Evolutionary conservation across 2,888 invertebrate genomes (phyloP).

Genomic region (Kryphioiulus occultus): DNA sequence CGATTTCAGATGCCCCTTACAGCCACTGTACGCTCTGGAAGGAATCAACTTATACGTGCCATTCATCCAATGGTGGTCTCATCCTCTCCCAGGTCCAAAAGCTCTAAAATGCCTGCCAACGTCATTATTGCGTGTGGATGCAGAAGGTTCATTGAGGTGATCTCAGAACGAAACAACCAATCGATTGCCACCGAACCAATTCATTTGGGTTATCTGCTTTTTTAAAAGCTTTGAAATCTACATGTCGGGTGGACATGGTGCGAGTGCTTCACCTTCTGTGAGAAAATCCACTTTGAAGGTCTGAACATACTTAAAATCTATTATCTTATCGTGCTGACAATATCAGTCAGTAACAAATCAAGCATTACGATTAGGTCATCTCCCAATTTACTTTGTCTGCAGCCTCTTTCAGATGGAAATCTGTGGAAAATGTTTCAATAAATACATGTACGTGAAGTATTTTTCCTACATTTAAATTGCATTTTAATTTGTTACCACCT

Average conservation of each 20-base stretch:
- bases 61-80: neutral
- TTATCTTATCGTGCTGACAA: too few relatives aligned
- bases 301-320: too few relatives aligned
- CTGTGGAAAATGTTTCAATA: neutral
- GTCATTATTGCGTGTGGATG: conserved; percentile 1
- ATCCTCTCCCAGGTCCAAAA: neutral
- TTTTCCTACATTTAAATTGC: neutral
- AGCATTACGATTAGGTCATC: too few relatives aligned
- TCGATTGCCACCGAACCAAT: conserved; percentile 19
- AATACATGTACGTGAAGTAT: neutral
- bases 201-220: neutral
- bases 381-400: too few relatives aligned
- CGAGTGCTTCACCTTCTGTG: neutral
- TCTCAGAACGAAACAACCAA: neutral
- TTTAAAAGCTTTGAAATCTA: conserved; percentile 16
- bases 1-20: conserved; percentile 28
- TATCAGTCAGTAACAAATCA: too few relatives aligned
- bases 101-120: conserved; percentile 19
- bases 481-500: too few relatives aligned
- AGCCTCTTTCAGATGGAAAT: neutral
- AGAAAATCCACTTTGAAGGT: too few relatives aligned
- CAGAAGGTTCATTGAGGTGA: conserved; percentile 20
- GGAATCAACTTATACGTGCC: conserved; percentile 6
- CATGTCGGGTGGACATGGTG: neutral
- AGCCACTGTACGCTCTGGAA: neutral